Evolutionary conservation across 2,888 invertebrate species (phyloP).

Genomic region (Dolichopus griseipennis): DNA sequence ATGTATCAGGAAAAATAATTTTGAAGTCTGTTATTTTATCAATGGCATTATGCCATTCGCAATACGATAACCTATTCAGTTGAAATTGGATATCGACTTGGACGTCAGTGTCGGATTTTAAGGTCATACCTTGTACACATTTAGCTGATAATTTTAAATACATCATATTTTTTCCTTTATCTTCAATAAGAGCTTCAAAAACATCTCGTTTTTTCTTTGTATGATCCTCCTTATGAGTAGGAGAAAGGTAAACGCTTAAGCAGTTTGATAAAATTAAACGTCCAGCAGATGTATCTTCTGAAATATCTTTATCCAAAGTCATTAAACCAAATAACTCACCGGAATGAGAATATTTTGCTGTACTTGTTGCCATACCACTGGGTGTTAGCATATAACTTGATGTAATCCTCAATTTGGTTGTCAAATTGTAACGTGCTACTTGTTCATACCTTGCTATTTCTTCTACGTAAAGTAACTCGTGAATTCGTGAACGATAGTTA

Average conservation of each 20-base stretch:
- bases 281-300: conserved; percentile 75
- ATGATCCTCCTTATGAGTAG: conserved; percentile 26
- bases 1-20: conserved; percentile 62
- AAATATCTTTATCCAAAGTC: conserved; percentile 61
- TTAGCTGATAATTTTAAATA: conserved; percentile 61
- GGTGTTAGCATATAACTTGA: conserved; percentile 61
- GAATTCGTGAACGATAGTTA: conserved; percentile 65
- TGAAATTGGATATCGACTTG: conserved; percentile 71
- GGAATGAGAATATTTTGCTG: conserved; percentile 65
- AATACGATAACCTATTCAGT: conserved; percentile 67
- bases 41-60: conserved; percentile 76
- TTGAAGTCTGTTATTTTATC: conserved; percentile 63
- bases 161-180: conserved; percentile 69
- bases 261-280: conserved; percentile 69
- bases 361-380: conserved; percentile 57
- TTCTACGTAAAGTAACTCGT: conserved; percentile 66
- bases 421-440: conserved; percentile 60
- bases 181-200: conserved; percentile 68
- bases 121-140: conserved; percentile 54
- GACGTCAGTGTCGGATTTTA: conserved; percentile 56
- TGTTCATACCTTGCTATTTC: conserved; percentile 65
- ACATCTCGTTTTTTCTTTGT: conserved; percentile 46
- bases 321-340: conserved; percentile 70
- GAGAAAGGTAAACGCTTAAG: conserved; percentile 56
- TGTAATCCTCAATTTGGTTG: conserved; percentile 53